These are phyloP conservation scores for Beroe forskalii DNA, from an alignment of 37 sponge, comb jelly and placozoan genomes.

Conservation along the genomic window DNA sequence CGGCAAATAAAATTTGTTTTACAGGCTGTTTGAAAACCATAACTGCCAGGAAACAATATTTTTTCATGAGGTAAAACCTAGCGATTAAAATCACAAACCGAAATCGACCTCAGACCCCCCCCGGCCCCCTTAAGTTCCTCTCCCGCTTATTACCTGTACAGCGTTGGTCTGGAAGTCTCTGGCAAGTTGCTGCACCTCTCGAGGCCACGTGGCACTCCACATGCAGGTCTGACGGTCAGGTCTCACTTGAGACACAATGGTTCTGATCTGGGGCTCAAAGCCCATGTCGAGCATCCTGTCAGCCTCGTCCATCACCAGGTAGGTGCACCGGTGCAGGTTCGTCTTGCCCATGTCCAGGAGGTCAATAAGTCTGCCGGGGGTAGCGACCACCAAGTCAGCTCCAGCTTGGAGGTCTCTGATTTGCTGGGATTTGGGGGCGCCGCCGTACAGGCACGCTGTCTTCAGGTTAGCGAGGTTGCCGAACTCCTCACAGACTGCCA, in stretches of 20 bases:
- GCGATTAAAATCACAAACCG: too few species aligned
- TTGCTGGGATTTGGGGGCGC: slow-evolving; percentile 89
- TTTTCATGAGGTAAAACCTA: not conserved
- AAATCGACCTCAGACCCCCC: too few species aligned
- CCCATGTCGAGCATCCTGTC: slow-evolving; percentile 99
- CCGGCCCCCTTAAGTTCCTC: too few species aligned
- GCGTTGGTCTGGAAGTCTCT: slow-evolving; percentile 64
- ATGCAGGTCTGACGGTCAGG: slow-evolving; percentile 94
- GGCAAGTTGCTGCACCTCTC: slow-evolving; percentile 79
- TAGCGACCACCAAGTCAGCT: slow-evolving; percentile 90
- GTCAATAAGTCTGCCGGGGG: slow-evolving; percentile 96
- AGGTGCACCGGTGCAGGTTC: slow-evolving; percentile 82
- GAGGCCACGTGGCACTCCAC: slow-evolving; percentile 99
- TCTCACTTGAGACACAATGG: slow-evolving; percentile 86
- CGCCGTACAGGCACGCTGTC: slow-evolving; percentile 92
- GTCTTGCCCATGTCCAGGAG: slow-evolving; percentile 91
- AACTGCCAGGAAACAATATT: not conserved
- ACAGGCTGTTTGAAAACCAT: too few species aligned
- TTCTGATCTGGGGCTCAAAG: slow-evolving; percentile 94
- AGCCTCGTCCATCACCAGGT: slow-evolving; percentile 96
- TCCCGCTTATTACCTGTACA: slow-evolving; percentile 23
- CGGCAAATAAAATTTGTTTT: too few species aligned
- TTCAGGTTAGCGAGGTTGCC: slow-evolving; percentile 67
- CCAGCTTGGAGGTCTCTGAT: slow-evolving; percentile 84
- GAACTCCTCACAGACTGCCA: slow-evolving; percentile 67